These are phyloP conservation scores for Spodoptera litura DNA, from an alignment of 1,140 invertebrate genomes.

Conservation along the genomic window DNA sequence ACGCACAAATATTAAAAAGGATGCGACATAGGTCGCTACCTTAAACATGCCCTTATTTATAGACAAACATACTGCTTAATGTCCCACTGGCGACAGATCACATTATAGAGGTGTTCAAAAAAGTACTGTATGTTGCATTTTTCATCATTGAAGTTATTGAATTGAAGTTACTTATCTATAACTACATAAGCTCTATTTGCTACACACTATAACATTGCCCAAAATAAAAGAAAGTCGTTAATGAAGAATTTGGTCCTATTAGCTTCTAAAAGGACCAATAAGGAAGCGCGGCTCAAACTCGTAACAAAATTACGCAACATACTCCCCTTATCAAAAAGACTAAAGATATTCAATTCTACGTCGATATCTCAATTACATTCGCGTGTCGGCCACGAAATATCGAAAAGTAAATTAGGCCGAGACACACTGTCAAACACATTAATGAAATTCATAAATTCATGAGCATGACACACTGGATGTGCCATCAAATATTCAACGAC, in stretches of 20 bases:
- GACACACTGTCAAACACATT: slow-evolving; percentile 50
- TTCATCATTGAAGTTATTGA: too few relatives aligned
- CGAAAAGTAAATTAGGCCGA: slow-evolving; percentile 44
- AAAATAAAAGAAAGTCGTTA: too few relatives aligned
- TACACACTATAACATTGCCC: too few relatives aligned
- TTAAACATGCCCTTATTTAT: too few relatives aligned
- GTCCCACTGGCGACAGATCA: too few relatives aligned
- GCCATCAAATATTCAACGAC: slow-evolving; percentile 60
- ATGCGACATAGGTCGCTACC: too few relatives aligned
- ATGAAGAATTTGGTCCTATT: background rate
- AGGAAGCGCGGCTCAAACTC: background rate
- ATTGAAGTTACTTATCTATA: too few relatives aligned
- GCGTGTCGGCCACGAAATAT: slow-evolving; percentile 25
- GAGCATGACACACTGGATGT: slow-evolving; percentile 57
- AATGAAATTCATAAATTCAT: slow-evolving; percentile 72
- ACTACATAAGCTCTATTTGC: too few relatives aligned
- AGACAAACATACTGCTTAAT: too few relatives aligned
- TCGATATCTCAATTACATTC: slow-evolving; percentile 33
- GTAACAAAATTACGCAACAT: background rate
- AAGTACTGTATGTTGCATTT: too few relatives aligned
- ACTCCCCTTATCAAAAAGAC: background rate
- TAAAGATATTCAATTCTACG: slow-evolving; percentile 3
- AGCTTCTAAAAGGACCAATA: slow-evolving; percentile 1
- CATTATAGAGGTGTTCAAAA: too few relatives aligned
- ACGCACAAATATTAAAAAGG: too few relatives aligned